Base-by-base conservation (phyloP, 2,888 invertebrate genomes). In the Heteropelma amictum region DNA sequence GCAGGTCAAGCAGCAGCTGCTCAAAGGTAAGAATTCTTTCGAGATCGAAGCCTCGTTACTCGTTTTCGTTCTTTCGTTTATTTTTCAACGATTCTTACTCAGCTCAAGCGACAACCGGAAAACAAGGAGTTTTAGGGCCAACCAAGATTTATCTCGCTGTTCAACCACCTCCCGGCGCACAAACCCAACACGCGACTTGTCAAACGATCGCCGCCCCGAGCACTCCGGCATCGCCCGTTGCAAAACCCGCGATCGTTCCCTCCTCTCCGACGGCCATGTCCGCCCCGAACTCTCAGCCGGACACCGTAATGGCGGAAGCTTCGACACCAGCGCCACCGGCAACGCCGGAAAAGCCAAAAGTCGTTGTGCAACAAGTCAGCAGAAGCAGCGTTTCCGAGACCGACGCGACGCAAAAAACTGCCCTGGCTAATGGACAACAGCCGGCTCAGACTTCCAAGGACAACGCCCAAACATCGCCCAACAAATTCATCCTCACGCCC, bases 91-190 rank as follows among this genome's bases (percentile, higher is more conserved):
- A 4, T 30, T 10, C 10, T 33, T 2, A n/a, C n/a, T 33, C 89
- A 94, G 96, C 96, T 23, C 96, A 96, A 94, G 95, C 95, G 81
- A 93, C 95, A 3, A 95, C 95, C 14, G 96, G 96, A 40, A 96
- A 95, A 87, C 94, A 95, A 87, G 95, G 95, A 42, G 95, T 95
- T 81, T 89, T 96, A 76, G 96, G 96, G 2, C 96, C 96, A 7
- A 94, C 95, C 7, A 96, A 96, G 90, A 95, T 96, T 85, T 96
- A 96, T 86, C 89, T 96, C 72, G 96, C 96, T 0, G 95, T 96
- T 63, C 96, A 96, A 86, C 96, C 96, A n/a, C 90, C 93, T 58
- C 83, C 84, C 0, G 72, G 75, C 26, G 54, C 77, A 14, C 78
- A 79, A 28, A 42, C 77, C 10, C 75, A 63, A 40, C 83, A 80